Conservation (phyloP, 2,888 invertebrate genomes). For the Onchidella celtica region DNA sequence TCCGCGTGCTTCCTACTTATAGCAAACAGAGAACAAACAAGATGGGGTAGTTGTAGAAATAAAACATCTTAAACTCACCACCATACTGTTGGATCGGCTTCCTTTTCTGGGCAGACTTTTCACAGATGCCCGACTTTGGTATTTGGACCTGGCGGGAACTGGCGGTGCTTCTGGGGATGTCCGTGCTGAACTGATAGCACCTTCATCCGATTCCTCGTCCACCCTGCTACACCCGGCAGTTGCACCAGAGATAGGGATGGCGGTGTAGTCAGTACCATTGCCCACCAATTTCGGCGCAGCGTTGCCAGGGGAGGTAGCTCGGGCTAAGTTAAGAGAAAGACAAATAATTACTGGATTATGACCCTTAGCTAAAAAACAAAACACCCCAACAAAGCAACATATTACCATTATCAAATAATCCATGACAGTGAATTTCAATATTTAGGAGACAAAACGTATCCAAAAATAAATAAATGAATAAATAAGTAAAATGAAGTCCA, state of each 20-base stretch:
- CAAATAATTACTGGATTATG: neutral
- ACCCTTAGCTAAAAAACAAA: neutral
- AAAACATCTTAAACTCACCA: no score
- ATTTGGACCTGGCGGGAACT: conserved; percentile 43
- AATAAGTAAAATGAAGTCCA: no score
- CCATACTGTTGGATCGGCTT: conserved; percentile 57
- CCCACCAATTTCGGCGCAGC: neutral
- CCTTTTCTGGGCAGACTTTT: conserved; percentile 47
- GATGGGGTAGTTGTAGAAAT: no score
- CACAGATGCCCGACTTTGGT: conserved; percentile 52
- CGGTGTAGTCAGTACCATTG: neutral
- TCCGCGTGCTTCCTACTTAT: no score
- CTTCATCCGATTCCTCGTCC: neutral
- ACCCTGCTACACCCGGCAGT: neutral
- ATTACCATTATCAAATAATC: neutral
- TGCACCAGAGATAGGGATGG: neutral
- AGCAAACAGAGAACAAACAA: no score
- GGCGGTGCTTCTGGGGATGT: conserved; percentile 11
- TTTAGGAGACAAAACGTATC: no score
- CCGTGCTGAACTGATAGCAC: neutral
- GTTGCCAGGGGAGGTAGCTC: neutral
- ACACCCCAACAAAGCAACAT: neutral
- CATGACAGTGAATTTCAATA: neutral
- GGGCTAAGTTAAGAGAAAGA: neutral
- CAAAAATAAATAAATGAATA: no score